Evolutionary conservation across 2,888 invertebrate species (phyloP).

Genomic region (Prosopocoilus inquinatus): DNA sequence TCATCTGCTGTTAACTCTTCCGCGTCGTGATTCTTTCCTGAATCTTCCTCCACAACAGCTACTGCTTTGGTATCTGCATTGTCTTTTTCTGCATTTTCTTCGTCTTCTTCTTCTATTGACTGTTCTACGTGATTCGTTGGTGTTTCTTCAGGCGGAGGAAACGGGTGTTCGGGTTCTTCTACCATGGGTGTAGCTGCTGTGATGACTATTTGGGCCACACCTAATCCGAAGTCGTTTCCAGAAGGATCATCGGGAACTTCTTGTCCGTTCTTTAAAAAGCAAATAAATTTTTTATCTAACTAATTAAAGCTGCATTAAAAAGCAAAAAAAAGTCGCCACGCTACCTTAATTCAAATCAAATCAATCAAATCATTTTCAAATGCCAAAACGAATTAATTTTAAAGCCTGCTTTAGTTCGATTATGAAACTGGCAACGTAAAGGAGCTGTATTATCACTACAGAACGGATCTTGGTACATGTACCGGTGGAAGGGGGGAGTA

Average conservation of each 20-base stretch:
- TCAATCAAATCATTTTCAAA: no score
- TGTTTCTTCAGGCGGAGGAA: slow-evolving; percentile 62
- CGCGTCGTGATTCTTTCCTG: slow-evolving; percentile 19
- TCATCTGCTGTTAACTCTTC: slow-evolving; percentile 33
- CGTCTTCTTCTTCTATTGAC: slow-evolving; percentile 22
- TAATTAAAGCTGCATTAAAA: background rate
- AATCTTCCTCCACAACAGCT: slow-evolving; percentile 16
- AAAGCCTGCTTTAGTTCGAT: no score
- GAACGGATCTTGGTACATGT: no score
- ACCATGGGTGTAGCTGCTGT: slow-evolving; percentile 92
- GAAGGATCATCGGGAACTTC: slow-evolving; percentile 23
- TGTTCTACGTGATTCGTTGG: slow-evolving; percentile 38
- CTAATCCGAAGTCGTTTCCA: slow-evolving; percentile 66
- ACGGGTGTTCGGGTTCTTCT: slow-evolving; percentile 79
- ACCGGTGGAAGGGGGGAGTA: no score
- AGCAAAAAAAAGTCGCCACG: no score
- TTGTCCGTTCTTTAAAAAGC: slow-evolving; percentile 25
- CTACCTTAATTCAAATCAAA: no score
- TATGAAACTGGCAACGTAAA: no score
- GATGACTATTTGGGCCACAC: slow-evolving; percentile 87
- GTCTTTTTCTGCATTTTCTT: slow-evolving; percentile 27
- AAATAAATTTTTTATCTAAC: background rate
- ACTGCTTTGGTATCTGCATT: slow-evolving; percentile 10
- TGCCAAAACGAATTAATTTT: no score
- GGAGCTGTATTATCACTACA: no score